Evolutionary conservation across 1,140 invertebrate genomes (phyloP), one percentile per base, ranked within the genome.

Genomic region (Coelopa frigida): DNA sequence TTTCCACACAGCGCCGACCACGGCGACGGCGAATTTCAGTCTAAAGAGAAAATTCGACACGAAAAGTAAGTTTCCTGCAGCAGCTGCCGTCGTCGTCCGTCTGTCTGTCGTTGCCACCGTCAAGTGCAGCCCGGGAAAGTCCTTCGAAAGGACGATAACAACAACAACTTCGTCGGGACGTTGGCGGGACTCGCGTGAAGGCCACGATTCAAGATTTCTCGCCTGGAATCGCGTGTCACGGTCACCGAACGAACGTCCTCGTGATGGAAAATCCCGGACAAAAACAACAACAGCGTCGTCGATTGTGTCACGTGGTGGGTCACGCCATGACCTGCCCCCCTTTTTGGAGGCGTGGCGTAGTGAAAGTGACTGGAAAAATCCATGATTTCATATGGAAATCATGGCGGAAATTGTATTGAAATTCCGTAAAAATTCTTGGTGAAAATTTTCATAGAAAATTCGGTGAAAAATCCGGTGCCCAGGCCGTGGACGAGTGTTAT

Each of bases 31-130:
- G n/a, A n/a, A n/a, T n/a, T 49, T 49, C 21, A 49, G 47, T 49
- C 42, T 44, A 29, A 49, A 49, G 47, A 49, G 47, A 49, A 49
- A 44, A 20, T 44, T 44, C 47, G 47, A 49, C 47, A 27, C 41
- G 47, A 44, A 37, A 49, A 49, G 47, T 49, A 43, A 38, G 36
- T 44, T 38, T 32, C 20, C 18, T 33, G 14, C 18, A n/a, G n/a
- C n/a, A n/a, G n/a, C n/a, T n/a, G n/a, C n/a, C n/a, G n/a, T n/a
- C n/a, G n/a, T n/a, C n/a, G n/a, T n/a, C n/a, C n/a, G n/a, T n/a
- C n/a, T n/a, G n/a, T n/a, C n/a, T n/a, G n/a, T n/a, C n/a, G n/a
- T n/a, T n/a, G n/a, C n/a, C n/a, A n/a, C n/a, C n/a, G n/a, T n/a
- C n/a, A n/a, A n/a, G n/a, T n/a, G n/a, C n/a, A n/a, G n/a, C n/a